phyloP scores from a whole-genome alignment of 2,888 invertebrate species.

The Torymus auratus region DNA sequence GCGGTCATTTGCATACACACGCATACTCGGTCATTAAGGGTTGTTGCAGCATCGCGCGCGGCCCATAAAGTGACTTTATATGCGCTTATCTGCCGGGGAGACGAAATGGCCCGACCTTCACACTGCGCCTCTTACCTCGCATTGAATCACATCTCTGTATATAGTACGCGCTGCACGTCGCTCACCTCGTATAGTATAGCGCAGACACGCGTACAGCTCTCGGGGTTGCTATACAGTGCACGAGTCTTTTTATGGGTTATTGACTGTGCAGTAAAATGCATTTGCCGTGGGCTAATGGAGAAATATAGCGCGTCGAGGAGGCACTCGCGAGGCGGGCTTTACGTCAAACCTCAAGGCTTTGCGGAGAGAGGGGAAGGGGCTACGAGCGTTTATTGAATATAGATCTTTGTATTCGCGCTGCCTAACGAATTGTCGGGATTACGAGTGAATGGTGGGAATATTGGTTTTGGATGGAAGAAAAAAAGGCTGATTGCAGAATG shows the following conservation, averaged over 20 bases:
- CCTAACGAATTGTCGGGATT: too few species aligned
- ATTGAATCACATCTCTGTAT: not conserved
- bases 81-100: not conserved
- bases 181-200: too few species aligned
- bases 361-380: too few species aligned
- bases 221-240: not conserved
- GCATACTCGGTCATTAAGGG: constrained; percentile 2
- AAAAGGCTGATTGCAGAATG: too few species aligned
- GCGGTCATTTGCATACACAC: not conserved
- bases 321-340: too few species aligned
- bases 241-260: constrained; percentile 32
- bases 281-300: constrained; percentile 15
- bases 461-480: too few species aligned
- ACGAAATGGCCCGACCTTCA: not conserved
- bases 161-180: not conserved
- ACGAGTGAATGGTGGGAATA: too few species aligned
- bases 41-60: not conserved
- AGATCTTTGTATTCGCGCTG: not conserved
- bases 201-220: too few species aligned
- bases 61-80: constrained; percentile 13
- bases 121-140: not conserved
- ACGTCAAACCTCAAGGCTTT: not conserved
- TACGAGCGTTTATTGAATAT: not conserved
- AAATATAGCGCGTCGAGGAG: constrained; percentile 14
- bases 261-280: constrained; percentile 7